Conservation (phyloP, 37 sponge, comb jelly and placozoan genomes). For the Ephydatia muelleri region DNA sequence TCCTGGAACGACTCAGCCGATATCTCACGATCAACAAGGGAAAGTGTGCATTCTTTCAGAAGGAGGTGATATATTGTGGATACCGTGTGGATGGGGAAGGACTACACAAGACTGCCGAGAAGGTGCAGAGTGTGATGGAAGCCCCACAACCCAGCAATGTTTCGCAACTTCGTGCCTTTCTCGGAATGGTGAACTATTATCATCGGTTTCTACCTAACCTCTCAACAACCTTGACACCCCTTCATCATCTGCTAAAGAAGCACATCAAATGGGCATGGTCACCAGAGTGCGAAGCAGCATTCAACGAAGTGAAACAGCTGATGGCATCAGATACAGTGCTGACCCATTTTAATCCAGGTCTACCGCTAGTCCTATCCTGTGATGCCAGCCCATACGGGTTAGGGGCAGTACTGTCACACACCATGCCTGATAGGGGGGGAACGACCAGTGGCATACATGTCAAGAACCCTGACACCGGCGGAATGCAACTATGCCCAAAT, state of each 20-base stretch:
- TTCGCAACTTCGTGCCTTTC: background rate
- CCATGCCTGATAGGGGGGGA: slow-evolving; percentile 4
- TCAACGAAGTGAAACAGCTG: slow-evolving; percentile 3
- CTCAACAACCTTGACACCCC: slow-evolving; percentile 5
- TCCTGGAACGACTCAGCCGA: background rate
- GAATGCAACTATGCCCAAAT: slow-evolving; percentile 11
- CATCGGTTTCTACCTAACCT: slow-evolving; percentile 20
- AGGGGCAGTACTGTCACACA: slow-evolving; percentile 30
- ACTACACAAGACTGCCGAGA: slow-evolving; percentile 11
- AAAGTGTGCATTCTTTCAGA: slow-evolving; percentile 8
- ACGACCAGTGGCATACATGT: slow-evolving; percentile 11
- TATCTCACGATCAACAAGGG: background rate
- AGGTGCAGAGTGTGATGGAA: background rate
- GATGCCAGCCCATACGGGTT: slow-evolving; percentile 20
- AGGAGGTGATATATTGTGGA: background rate
- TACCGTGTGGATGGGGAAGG: slow-evolving; percentile 8
- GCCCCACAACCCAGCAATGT: slow-evolving; percentile 7
- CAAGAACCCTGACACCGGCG: background rate
- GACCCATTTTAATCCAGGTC: background rate
- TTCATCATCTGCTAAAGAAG: background rate
- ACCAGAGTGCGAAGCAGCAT: background rate
- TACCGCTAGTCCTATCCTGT: slow-evolving; percentile 6
- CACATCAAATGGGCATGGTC: slow-evolving; percentile 1
- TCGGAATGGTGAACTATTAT: background rate
- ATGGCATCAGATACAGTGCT: slow-evolving; percentile 11